Evolutionary conservation across 2,113 vertebrate genomes (phyloP).

Genomic region (Gallinago paraguaiae): DNA sequence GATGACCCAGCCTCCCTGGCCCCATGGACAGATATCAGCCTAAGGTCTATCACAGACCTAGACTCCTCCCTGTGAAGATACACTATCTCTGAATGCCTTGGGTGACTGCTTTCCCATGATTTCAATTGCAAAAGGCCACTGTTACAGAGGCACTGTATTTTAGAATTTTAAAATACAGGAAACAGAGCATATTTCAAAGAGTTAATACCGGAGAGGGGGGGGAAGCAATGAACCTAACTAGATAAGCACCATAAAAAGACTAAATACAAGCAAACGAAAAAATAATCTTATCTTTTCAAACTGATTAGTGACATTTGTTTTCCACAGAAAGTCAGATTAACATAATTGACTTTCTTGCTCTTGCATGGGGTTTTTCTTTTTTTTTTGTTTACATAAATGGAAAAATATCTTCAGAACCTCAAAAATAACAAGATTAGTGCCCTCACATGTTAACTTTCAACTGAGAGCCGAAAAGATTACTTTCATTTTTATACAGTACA

Average conservation of each 20-base stretch:
- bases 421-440: background rate
- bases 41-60: background rate
- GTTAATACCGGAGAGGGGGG: background rate
- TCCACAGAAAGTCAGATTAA: background rate
- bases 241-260: background rate
- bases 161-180: background rate
- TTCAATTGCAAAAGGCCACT: background rate
- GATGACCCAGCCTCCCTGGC: background rate
- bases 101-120: background rate
- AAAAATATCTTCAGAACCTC: background rate
- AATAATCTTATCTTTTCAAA: background rate
- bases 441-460: background rate
- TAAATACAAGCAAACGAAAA: background rate
- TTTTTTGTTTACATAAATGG: background rate
- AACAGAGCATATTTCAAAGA: background rate
- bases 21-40: rapidly evolving
- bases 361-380: background rate
- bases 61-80: background rate
- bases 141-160: background rate
- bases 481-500: background rate
- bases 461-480: background rate
- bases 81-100: background rate
- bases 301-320: background rate
- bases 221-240: background rate
- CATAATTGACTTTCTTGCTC: background rate